Base-by-base conservation (phyloP, 2,113 vertebrate genomes). In the Charadrius vociferus region DNA sequence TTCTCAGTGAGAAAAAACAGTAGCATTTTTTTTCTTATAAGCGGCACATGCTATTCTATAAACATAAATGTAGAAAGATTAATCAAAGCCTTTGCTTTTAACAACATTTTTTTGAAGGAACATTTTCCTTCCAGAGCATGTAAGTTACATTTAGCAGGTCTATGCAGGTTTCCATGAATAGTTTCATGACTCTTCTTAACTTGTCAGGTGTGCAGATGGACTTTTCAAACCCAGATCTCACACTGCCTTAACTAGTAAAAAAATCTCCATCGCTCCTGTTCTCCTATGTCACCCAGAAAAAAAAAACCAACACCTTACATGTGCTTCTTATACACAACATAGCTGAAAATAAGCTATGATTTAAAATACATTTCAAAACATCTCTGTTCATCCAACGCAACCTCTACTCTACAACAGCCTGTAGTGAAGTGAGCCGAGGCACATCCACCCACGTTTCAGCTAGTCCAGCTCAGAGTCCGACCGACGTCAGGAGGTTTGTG, bases 381-480 rank as follows among this genome's bases (percentile, higher is more conserved):
- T 19, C 7, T 90, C 14, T 2, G 0, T 67, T 78, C 37, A 29
- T 58, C 43, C 59, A 55, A 47, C 3, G 14, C 11, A 71, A 24
- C 10, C 32, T 59, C n/a, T 50, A 9, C 22, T 86, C 29, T 56
- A 15, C 30, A 62, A 6, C 4, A 2, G 3, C 12, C 37, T 23
- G 1, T 27, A 67, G 32, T 1, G 2, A 77, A 70, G 49, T 15
- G 71, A 81, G 21, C 8, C 1, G 2, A 3, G 37, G 11, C 45
- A 45, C 5, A 32, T 39, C 9, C 10, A 32, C 11, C 22, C 0
- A 1, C 12, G 1, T 50, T 81, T 74, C 4, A 1, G 7, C 17
- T 1, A 3, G 29, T 47, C 39, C 5, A 21, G 20, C n/a, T 67
- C 47, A 19, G 72, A 52, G 26, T 34, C 29, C 0, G 0, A 18